Evolutionary conservation across 2,888 invertebrate genomes (phyloP).

Genomic region (Margaritifera margaritifera): DNA sequence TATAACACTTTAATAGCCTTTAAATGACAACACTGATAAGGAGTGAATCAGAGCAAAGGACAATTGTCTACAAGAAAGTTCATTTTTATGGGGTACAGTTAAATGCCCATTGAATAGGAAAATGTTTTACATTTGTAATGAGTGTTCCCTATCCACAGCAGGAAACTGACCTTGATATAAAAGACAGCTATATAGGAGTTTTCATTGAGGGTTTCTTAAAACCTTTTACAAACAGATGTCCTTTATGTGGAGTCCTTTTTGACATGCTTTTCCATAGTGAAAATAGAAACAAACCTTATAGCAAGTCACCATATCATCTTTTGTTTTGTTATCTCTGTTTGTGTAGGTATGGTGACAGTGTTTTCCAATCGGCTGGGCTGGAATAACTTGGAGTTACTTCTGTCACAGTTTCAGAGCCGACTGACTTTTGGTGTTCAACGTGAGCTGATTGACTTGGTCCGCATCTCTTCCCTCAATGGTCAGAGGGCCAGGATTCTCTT

Average conservation of each 20-base stretch:
- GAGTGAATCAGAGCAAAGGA: background rate
- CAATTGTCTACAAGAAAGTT: background rate
- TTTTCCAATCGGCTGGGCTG: slow-evolving; percentile 95
- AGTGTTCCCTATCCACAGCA: too few species aligned
- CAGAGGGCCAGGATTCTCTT: slow-evolving; percentile 88
- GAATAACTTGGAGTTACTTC: slow-evolving; percentile 89
- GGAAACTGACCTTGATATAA: too few species aligned
- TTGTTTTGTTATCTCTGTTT: background rate
- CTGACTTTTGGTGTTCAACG: slow-evolving; percentile 94
- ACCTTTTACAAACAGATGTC: background rate
- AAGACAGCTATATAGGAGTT: background rate
- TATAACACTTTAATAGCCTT: background rate
- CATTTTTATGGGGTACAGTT: too few species aligned
- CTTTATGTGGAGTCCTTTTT: too few species aligned
- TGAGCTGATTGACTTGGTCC: slow-evolving; percentile 90
- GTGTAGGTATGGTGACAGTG: slow-evolving; percentile 93
- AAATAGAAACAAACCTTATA: too few species aligned
- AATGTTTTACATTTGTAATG: too few species aligned
- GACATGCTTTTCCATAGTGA: too few species aligned
- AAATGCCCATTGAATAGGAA: too few species aligned
- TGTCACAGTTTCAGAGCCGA: slow-evolving; percentile 94
- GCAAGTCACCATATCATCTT: too few species aligned
- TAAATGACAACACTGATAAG: background rate
- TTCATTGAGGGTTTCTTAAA: background rate
- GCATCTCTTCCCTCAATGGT: slow-evolving; percentile 87